Conservation (phyloP, 2,797 vertebrate species). For the Danio albolineatus region DNA sequence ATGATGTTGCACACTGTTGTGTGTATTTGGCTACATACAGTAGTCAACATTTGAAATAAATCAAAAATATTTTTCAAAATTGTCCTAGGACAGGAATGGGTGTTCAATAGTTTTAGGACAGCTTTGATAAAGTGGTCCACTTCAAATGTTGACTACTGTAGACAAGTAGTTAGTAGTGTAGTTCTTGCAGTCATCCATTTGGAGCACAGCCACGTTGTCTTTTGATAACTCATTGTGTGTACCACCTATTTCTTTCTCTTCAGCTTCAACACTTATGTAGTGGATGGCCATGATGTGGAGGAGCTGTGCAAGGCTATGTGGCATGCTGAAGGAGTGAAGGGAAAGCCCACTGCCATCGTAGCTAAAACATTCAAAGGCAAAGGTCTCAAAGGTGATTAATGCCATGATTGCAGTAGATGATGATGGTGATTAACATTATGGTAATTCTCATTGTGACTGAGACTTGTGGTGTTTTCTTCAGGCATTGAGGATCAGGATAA, state of each 20-base stretch:
- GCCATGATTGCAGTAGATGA: neutral
- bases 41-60: no score
- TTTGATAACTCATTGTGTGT: neutral
- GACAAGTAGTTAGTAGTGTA: neutral
- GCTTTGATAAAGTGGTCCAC: no score
- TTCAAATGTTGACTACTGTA: no score
- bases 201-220: neutral
- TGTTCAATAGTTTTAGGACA: no score
- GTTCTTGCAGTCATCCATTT: neutral
- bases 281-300: constrained; percentile 87
- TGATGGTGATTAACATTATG: neutral
- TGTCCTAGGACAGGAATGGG: no score
- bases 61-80: no score
- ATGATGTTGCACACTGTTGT: neutral
- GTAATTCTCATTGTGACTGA: neutral
- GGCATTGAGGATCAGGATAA: constrained; percentile 86
- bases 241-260: constrained; percentile 17
- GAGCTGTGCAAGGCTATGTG: constrained; percentile 85
- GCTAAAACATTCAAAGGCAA: constrained; percentile 90
- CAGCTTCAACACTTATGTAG: constrained; percentile 89
- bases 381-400: constrained; percentile 81
- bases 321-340: constrained; percentile 83
- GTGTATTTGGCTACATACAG: no score
- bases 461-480: constrained; percentile 56
- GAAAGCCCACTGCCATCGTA: constrained; percentile 87